Percentiles rank a stretch among this genome's conserved stretches.
Conservation (phyloP, 2,113 vertebrate genomes). For the Callaeas wilsoni region DNA sequence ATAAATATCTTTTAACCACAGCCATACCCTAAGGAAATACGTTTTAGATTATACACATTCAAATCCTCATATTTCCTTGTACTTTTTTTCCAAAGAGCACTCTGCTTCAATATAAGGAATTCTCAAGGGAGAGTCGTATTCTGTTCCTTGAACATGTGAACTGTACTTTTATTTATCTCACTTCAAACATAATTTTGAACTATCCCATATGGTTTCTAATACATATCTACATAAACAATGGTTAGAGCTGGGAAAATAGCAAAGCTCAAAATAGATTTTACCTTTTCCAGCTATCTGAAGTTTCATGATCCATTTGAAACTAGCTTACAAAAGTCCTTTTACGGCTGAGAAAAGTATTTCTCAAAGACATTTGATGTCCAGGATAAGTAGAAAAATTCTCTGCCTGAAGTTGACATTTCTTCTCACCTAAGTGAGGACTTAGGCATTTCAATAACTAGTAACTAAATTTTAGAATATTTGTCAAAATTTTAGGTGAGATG, state of each 20-base stretch:
- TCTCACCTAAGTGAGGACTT: not conserved
- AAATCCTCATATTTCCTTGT: not conserved
- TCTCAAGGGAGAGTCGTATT: not conserved
- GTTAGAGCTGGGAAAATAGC: not conserved
- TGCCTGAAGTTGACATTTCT: not conserved
- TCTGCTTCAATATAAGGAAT: not conserved
- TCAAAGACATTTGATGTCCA: not conserved
- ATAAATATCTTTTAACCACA: not conserved
- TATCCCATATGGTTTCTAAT: not conserved
- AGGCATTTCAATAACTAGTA: not conserved
- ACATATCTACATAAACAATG: not conserved
- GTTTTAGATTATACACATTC: not conserved
- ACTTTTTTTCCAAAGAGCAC: not conserved
- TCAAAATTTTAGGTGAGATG: not conserved
- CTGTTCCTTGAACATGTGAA: not conserved
- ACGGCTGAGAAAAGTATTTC: not conserved
- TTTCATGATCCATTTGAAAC: not conserved
- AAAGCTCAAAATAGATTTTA: not conserved
- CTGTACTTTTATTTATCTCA: not conserved
- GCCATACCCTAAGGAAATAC: not conserved
- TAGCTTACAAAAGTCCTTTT: not conserved
- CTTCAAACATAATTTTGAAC: not conserved
- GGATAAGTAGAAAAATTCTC: not conserved
- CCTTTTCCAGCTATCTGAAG: not conserved
- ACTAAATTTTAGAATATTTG: not conserved